phyloP scores from a whole-genome alignment of 1,140 invertebrate genomes.

The Drosophila orosa region DNA sequence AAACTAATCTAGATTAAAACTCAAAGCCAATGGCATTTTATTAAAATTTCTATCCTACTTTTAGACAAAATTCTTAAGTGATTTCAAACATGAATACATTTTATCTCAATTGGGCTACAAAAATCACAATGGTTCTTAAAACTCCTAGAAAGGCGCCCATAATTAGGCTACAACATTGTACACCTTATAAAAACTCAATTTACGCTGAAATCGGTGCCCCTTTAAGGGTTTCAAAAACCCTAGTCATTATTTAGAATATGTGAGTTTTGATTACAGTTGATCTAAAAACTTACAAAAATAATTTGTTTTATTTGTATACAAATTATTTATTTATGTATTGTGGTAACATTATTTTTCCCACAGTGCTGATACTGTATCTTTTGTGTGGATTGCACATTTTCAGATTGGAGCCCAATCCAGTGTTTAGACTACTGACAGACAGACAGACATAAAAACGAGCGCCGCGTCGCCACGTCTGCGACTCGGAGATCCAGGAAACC shows the following conservation, averaged over 20 bases:
- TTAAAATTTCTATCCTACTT: not conserved
- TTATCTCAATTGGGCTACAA: too few species aligned
- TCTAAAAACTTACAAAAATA: not conserved
- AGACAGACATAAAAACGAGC: constrained; percentile 22
- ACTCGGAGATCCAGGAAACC: not conserved
- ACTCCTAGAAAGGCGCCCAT: too few species aligned
- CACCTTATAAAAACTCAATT: too few species aligned
- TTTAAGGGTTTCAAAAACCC: not conserved
- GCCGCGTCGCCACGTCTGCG: constrained; percentile 29
- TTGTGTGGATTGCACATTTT: constrained; percentile 39
- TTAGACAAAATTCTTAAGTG: not conserved
- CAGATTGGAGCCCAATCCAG: constrained; percentile 12
- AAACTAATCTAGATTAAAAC: not conserved
- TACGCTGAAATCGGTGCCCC: too few species aligned
- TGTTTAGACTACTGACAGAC: constrained; percentile 37
- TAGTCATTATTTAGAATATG: not conserved
- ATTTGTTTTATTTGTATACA: not conserved
- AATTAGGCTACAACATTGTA: too few species aligned
- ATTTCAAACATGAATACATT: not conserved
- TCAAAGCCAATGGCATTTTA: not conserved
- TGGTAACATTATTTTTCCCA: not conserved
- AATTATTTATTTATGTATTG: too few species aligned
- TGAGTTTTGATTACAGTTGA: not conserved
- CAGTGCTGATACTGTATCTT: constrained; percentile 43
- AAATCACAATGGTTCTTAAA: too few species aligned